A percentile compares a stretch with the other conserved stretches of the same genome.
These are phyloP conservation scores for Arizona elegans DNA, from an alignment of 2,113 vertebrate genomes.

Conservation along the genomic window DNA sequence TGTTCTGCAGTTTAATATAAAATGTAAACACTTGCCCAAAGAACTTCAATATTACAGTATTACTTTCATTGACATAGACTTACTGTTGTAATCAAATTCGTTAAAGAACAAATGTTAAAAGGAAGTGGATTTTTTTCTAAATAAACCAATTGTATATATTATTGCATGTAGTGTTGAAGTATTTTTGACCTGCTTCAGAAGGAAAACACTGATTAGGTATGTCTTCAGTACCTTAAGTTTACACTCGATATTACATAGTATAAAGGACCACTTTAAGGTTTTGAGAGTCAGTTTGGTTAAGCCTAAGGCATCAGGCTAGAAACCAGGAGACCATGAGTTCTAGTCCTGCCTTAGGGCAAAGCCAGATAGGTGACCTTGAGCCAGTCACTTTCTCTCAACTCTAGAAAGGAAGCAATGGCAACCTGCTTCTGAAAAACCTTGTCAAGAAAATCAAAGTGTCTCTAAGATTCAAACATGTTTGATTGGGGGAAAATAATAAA, in stretches of 20 bases:
- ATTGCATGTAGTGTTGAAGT: not conserved
- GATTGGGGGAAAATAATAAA: not conserved
- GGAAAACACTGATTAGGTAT: not conserved
- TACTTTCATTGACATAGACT: not conserved
- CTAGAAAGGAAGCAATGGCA: not conserved
- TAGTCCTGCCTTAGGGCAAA: not conserved
- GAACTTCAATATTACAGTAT: not conserved
- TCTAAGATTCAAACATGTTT: not conserved
- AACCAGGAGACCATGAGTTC: not conserved
- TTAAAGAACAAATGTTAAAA: not conserved
- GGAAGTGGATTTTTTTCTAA: not conserved
- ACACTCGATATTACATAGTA: not conserved
- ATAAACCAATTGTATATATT: not conserved
- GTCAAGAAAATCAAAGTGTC: not conserved
- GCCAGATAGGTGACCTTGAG: not conserved
- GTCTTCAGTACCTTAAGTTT: not conserved
- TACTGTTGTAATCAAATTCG: not conserved
- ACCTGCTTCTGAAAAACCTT: not conserved
- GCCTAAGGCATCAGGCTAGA: not conserved
- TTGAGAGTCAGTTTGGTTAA: not conserved
- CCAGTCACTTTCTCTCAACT: not conserved
- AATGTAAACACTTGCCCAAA: not conserved
- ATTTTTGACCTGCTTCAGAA: not conserved
- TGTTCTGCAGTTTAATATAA: not conserved
- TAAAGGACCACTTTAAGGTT: not conserved